These are phyloP conservation scores for Xyliphius kryptos DNA, from an alignment of 2,113 vertebrate genomes.

Conservation along the genomic window DNA sequence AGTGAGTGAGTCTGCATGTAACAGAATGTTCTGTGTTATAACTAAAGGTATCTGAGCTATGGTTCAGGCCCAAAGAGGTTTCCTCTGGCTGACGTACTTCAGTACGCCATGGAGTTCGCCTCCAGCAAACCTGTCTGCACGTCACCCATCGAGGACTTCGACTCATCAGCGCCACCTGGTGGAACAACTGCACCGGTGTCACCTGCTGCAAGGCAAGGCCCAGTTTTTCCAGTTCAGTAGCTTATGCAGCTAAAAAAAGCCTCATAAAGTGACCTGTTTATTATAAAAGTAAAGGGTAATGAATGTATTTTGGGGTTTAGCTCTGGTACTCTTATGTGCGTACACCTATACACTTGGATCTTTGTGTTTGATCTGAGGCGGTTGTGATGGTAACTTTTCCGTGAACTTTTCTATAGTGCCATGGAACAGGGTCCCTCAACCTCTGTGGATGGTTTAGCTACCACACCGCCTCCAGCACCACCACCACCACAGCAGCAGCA, in stretches of 20 bases:
- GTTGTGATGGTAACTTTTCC: not conserved
- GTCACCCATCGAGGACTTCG: conserved; percentile 88
- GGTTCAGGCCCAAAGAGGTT: conserved; percentile 97
- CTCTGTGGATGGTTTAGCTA: conserved; percentile 64
- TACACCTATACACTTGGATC: not conserved
- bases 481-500: conserved; percentile 46
- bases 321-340: not conserved
- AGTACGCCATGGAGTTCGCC: conserved; percentile 96
- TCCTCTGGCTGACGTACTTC: conserved; percentile 94
- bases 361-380: not conserved
- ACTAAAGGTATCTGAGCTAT: conserved; percentile 87
- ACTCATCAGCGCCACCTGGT: conserved; percentile 73
- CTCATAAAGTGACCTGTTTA: no score
- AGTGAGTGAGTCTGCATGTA: not conserved
- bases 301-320: no score
- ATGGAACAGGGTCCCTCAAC: conserved; percentile 70
- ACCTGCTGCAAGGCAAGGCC: conserved; percentile 68
- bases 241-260: no score
- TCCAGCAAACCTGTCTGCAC: conserved; percentile 95
- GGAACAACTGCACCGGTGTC: conserved; percentile 69
- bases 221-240: not conserved
- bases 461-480: conserved; percentile 54
- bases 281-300: no score
- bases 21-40: conserved; percentile 12
- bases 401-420: conserved; percentile 59